Evolutionary conservation across 2,888 invertebrate species (phyloP), one percentile per base, ranked within the genome.

Genomic region (Drosophila engyochracea): DNA sequence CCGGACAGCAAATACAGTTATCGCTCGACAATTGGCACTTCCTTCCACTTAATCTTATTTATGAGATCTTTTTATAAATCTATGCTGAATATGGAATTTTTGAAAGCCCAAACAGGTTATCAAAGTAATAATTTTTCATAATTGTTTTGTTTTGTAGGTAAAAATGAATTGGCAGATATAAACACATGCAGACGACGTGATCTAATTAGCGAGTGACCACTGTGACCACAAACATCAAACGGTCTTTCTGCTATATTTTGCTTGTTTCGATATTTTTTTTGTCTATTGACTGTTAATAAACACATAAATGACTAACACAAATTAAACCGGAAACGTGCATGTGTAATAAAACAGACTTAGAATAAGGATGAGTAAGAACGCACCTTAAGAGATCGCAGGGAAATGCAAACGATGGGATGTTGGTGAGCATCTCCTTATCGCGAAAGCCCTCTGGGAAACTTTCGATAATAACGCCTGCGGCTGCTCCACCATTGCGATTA

Each of bases 341-440:
- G 64, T 33, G 35, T 64, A 72, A 60, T 25, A 12, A 31, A 44
- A 39, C 47, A 37, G 53, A 70, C 60, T 63, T 47, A 54, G 31
- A 63, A 28, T 14, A n/a, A 28, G n/a, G 2, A 54, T 35, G 16
- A 52, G 69, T 47, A 25, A 25, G 9, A 47, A 95, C 95, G 94
- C 94, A 97, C 97, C 96, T 96, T 93, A 96, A 95, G 92, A 96
- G 95, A 91, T 96, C 95, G 92, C 97, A 97, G 22, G 97, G 98
- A 94, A 97, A 98, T 85, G 97, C 97, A 95, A 98, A 98, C 94
- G 97, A 97, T 53, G 98, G 97, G 89, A 98, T 96, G 90, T 97
- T 96, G 93, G 96, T 96, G 69, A 98, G 94, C 82, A 98, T 96
- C 93, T 97, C 97, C 93, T 96, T 96, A 94, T 98, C 97, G 91